Base-by-base conservation (phyloP, 2,888 invertebrate species). In the Dusona sp. region DNA sequence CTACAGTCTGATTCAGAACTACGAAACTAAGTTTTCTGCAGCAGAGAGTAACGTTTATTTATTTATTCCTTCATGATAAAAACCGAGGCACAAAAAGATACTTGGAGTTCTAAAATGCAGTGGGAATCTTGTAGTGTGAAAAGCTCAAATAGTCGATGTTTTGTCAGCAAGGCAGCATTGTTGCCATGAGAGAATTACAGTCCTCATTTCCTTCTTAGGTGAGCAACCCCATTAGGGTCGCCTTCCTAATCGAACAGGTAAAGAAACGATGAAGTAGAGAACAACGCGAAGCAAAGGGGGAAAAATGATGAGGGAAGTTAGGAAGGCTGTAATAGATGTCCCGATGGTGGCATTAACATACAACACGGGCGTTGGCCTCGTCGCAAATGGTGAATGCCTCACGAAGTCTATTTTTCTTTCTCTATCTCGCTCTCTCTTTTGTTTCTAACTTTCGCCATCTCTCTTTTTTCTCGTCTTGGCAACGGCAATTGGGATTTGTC, bases 321-420 rank as follows among this genome's bases (percentile, higher is more conserved):
- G 74, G 64, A 72, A 74, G 70, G 67, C 48, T 67, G 77, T 86
- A 79, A 84, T 81, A 70, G 81, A 85, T 87, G 85, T 90, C 91
- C 80, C 77, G 85, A 89, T 89, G 89, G 64, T 67, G 45, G 81
- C 89, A 93, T 93, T 92, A 93, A 92, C 92, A 92, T 92, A 65
- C 74, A 92, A 92, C 90, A 91, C 92, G 92, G 92, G 92, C 93
- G 92, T 93, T 92, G 92, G 91, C 92, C 88, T 81, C 85, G 79
- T 25, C 42, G 54, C 42, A 36, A 33, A 19, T 48, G 68, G 73
- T 75, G 77, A 72, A 73, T 72, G 61, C 77, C 33, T 90, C 91
- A 90, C 88, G 61, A 25, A 42, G 38, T 90, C 79, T 48, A 78
- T 86, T 88, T 86, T 74, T 83, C 61, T 74, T 54, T 61, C 61